These are phyloP conservation scores for Rafetus swinhoei DNA, from an alignment of 2,113 vertebrate genomes.

Conservation along the genomic window DNA sequence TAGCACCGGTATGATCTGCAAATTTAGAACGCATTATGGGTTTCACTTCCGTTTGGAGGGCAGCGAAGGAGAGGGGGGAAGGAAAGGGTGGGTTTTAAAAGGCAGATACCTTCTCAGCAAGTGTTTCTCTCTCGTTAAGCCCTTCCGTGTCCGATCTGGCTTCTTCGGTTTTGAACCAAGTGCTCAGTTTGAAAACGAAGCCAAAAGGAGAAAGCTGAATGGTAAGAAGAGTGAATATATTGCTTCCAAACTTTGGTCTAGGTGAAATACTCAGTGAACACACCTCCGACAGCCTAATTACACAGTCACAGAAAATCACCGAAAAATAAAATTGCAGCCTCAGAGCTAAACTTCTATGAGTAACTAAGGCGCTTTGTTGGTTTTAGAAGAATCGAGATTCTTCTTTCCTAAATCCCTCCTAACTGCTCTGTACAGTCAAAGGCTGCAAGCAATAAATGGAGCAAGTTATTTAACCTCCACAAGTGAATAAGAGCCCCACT, in stretches of 20 bases:
- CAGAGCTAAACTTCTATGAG: background rate
- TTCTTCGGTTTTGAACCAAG: accelerated
- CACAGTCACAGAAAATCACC: background rate
- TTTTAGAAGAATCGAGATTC: background rate
- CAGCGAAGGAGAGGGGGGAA: conserved; percentile 35
- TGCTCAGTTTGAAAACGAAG: background rate
- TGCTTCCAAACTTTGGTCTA: background rate
- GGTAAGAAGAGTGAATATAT: background rate
- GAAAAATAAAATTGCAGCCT: background rate
- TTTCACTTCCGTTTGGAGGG: conserved; percentile 69
- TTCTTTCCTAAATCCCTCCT: conserved; percentile 48
- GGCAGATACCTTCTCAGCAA: background rate
- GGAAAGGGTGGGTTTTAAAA: conserved; percentile 40
- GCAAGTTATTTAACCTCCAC: conserved; percentile 51
- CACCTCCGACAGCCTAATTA: background rate
- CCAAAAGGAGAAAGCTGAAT: background rate
- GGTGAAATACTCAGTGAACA: background rate
- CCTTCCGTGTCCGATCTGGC: background rate
- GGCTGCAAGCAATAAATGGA: conserved; percentile 17
- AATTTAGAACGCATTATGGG: conserved; percentile 13
- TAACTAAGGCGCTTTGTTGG: accelerated
- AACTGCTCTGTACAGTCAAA: background rate
- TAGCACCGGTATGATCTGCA: conserved; percentile 1
- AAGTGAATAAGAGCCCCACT: background rate
- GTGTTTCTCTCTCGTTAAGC: background rate